Evolutionary conservation across 2,113 vertebrate genomes (phyloP).

Genomic region (Collichthys lucidus): DNA sequence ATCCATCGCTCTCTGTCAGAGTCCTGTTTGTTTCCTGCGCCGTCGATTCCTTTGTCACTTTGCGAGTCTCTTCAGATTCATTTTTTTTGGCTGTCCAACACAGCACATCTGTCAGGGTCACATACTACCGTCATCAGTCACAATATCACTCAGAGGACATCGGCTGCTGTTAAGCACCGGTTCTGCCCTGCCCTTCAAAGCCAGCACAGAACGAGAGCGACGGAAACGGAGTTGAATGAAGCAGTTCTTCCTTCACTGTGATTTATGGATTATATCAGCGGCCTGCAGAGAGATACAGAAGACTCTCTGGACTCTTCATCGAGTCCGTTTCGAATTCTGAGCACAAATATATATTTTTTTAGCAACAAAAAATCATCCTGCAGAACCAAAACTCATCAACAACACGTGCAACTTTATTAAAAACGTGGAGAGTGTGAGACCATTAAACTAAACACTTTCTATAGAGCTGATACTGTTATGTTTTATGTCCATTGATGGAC

Average conservation of each 20-base stretch:
- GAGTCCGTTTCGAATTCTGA: background rate
- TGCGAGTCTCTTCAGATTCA: background rate
- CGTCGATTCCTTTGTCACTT: background rate
- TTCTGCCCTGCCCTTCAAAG: background rate
- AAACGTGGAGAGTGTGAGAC: no score
- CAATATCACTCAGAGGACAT: background rate
- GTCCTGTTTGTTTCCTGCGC: background rate
- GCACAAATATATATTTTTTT: background rate
- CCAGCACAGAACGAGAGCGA: background rate
- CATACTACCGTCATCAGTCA: background rate
- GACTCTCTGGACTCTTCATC: background rate
- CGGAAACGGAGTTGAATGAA: constrained; percentile 4
- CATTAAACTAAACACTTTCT: no score
- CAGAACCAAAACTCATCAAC: background rate
- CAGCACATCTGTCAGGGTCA: constrained; percentile 13
- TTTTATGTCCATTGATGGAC: no score
- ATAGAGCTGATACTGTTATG: no score
- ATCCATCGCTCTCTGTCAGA: constrained; percentile 31
- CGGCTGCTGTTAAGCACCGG: background rate
- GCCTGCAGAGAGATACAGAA: background rate
- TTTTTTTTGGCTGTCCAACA: background rate
- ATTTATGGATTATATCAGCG: constrained; percentile 8
- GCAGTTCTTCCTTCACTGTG: background rate
- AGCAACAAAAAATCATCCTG: background rate
- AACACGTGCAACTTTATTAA: background rate